Conservation (phyloP, 2,113 vertebrate genomes). For the Chloropsis cyanopogon region DNA sequence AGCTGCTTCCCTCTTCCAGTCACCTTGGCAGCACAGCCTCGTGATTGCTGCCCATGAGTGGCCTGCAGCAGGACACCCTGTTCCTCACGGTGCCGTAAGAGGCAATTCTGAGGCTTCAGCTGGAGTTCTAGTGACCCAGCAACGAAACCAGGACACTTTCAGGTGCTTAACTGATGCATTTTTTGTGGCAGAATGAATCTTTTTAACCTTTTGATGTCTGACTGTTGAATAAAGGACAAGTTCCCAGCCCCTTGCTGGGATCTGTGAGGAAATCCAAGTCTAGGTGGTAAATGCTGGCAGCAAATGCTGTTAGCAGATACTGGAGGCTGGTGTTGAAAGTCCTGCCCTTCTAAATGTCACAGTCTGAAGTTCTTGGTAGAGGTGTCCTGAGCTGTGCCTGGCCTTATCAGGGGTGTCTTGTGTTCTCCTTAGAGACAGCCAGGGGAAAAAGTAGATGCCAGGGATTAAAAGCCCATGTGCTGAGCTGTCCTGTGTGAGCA, state of each 20-base stretch:
- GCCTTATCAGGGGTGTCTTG: neutral
- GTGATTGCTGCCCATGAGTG: neutral
- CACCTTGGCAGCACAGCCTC: neutral
- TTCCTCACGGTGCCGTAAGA: fast-evolving
- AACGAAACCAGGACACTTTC: neutral
- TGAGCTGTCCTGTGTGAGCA: neutral
- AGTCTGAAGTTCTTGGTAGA: neutral
- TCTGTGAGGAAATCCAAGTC: neutral
- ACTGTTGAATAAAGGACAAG: neutral
- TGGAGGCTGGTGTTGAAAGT: neutral
- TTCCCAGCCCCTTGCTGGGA: neutral
- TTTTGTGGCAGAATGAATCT: neutral
- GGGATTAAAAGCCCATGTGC: neutral
- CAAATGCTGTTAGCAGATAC: neutral
- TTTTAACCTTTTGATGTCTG: neutral
- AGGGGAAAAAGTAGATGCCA: neutral
- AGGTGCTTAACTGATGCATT: neutral
- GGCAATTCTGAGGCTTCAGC: neutral
- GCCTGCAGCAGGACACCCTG: neutral
- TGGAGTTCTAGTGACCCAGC: neutral
- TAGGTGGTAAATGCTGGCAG: neutral
- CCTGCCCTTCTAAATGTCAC: neutral
- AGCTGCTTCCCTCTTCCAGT: neutral
- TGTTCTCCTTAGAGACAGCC: neutral
- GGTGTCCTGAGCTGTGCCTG: neutral